Base-by-base conservation (phyloP, 2,113 vertebrate species). In the Cryptotis parvus region DNA sequence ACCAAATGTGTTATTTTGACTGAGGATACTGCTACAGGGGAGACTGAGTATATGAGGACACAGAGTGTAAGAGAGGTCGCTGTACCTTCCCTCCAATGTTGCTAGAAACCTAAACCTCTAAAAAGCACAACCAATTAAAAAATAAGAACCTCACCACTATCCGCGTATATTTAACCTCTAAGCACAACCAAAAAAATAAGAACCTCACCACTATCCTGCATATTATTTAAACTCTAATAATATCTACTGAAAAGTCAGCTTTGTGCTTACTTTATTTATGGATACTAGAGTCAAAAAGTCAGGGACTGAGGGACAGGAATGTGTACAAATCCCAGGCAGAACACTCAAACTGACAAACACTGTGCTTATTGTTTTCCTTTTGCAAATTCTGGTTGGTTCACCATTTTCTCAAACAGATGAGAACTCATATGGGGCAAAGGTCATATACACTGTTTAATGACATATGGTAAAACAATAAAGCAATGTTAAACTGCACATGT, bases 301-400 rank as follows among this genome's bases (percentile, higher is more conserved):
- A 93, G 84, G 73, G 35, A 84, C 33, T 93, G 29, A 27, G n/a
- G 70, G 52, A 78, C 8, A 96, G 83, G 90, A 93, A 93, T 74
- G 66, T 69, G 73, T 84, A 92, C 83, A 91, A 70, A 83, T 55
- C 80, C 87, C 89, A 84, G 8, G 33, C 96, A 84, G 88, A 90
- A 24, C 85, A 20, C 0, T 76, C 31, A 80, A 93, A 94, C 82
- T 81, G 82, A 55, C 92, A 96, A 83, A 96, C 88, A 89, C 33
- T 77, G 1, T 4, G 61, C 76, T 89, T 85, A 84, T 9, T 89
- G 84, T 93, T 96, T 90, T 93, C 35, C 73, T 96, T n/a, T 95
- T 92, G 45, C 37, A 94, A 95, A 92, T 74, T 33, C 31, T 75
- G 31, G 45, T 72, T 91, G 86, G 91, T 91, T 95, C 78, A 68